Evolutionary conservation across 2,113 vertebrate species (phyloP), one percentile per base, ranked within the genome.

Genomic region (Tachuris rubrigastra): DNA sequence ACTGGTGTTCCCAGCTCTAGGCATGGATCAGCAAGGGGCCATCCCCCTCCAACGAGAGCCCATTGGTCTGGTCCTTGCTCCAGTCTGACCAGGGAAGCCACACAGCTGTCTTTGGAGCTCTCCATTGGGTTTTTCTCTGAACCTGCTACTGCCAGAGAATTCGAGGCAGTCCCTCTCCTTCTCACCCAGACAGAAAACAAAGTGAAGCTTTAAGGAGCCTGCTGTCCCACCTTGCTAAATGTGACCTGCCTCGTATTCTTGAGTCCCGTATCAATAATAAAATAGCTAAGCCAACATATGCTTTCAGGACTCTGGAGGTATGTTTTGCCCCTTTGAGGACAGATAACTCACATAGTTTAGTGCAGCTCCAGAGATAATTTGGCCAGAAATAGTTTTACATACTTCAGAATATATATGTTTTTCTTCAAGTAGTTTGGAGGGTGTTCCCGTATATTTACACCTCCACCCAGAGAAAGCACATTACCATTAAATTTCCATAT

Each of bases 1-100:
- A 42, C 2, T n/a, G 9, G 18, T 11, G 11, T 28, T 31, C 31
- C 62, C 56, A 94, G 62, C 37, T 30, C 63, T 28, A 31, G 31
- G 33, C 39, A 63, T 0, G 30, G 39, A 50, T 22, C 50, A 49
- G 55, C 50, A 49, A 65, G 55, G 19, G 44, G 12, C 18, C 71
- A 50, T 28, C 7, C 28, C 31, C 11, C 0, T 0, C 14, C 6
- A 1, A 74, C 30, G 19, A 58, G 5, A 62, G 47, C 10, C 24
- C 21, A 8, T 47, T 14, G 55, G 33, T 15, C 39, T 41, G 39
- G 23, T 47, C 58, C 21, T 79, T 17, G 0, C 58, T 85, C 42
- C 49, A 72, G 39, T 16, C 52, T 0, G 0, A 20, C 3, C 24
- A 22, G 11, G 55, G 39, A 85, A 67, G 20, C 3, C 22, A 33